These are phyloP conservation scores for Forbesichthys papilliferus DNA, from an alignment of 2,113 vertebrate genomes.

Conservation along the genomic window DNA sequence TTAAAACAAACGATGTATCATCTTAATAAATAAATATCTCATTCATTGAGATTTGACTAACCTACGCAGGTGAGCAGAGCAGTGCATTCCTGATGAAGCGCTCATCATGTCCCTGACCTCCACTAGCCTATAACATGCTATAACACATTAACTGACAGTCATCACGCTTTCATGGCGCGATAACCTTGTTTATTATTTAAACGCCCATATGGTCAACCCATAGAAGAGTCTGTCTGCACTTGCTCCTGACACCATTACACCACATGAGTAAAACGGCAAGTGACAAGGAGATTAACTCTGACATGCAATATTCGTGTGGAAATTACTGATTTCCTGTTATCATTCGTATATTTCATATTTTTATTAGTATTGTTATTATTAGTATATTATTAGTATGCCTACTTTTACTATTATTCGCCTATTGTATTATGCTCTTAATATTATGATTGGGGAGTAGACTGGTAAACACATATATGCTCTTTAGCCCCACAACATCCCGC, in stretches of 20 bases:
- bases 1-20: constrained; percentile 16
- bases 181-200: constrained; percentile 7
- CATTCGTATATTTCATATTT: background rate
- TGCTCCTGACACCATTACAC: background rate
- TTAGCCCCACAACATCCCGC: background rate
- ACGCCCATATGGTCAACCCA: constrained; percentile 29
- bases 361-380: background rate
- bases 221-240: background rate
- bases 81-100: too few species aligned
- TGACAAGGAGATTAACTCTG: background rate
- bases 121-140: too few species aligned
- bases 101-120: too few species aligned
- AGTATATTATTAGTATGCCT: background rate
- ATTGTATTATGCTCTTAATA: background rate
- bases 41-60: background rate
- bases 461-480: background rate
- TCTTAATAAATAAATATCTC: constrained; percentile 25
- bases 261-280: background rate
- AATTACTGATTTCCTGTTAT: background rate
- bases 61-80: background rate
- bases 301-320: constrained; percentile 11
- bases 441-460: background rate
- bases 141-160: constrained; percentile 2
- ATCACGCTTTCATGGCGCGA: constrained; percentile 2
- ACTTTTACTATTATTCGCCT: background rate